Evolutionary conservation across 2,797 vertebrate genomes (phyloP), one percentile per base, ranked within the genome.

Genomic region (Oophaga sylvatica): DNA sequence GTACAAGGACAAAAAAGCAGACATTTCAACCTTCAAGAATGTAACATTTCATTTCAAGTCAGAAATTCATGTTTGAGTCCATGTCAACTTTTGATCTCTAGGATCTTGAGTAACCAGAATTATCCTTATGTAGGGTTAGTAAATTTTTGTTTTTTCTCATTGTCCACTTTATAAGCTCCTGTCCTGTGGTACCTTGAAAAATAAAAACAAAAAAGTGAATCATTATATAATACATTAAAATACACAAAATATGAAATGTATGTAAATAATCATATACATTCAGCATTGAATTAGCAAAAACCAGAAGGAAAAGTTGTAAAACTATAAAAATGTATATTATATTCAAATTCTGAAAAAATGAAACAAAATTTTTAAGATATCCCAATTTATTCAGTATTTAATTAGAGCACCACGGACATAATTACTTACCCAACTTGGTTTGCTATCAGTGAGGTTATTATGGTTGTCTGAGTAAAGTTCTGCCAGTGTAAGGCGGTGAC

Each of bases 111-210:
- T 29, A 22, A 70, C 29, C 19, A 63, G 6, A 80, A 53, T 26
- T 29, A 20, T 81, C 12, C 59, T 68, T 67, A 88, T 91, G 96
- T 94, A 67, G 95, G 94, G 92, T 95, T 93, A 92, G 97, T 97
- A 92, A 98, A 92, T 92, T 99, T 99, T 90, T 98, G 95, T 94
- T 99, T 99, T 94, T 99, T 98, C 94, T 99, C 98, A 75, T 94
- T 99, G 94, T 99, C 97, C 89, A 99, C 97, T 79, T 99, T 95
- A 88, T 99, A 99, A 70, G 96, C 97, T 89, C 97, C 98, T 91
- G 97, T 95, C 92, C 97, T 99, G 91, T 99, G 97, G 95, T 97
- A 99, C 94, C 98, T 99, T 93, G 0, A 62, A 92, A 80, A 56
- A 56, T n/a, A 65, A 56, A 73, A 73, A 45, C 29, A 79, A 45